phyloP scores from a whole-genome alignment of 2,113 vertebrate species.

The Pelvicachromis taeniatus region DNA sequence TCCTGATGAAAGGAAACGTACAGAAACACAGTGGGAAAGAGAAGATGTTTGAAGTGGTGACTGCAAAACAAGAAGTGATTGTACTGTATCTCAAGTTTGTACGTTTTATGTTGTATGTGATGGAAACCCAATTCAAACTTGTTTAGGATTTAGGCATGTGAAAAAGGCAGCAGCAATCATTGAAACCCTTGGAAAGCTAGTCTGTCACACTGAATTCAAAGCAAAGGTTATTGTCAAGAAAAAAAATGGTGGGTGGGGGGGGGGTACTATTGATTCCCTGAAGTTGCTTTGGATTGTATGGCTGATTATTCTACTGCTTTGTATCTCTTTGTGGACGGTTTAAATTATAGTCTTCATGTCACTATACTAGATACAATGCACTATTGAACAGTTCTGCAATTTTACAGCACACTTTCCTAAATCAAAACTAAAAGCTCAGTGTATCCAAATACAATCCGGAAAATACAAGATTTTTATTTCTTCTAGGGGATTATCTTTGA shows the following conservation, averaged over 20 bases:
- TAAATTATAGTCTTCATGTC: neutral
- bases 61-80: neutral
- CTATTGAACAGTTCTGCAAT: neutral
- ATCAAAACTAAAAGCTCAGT: neutral
- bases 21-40: neutral
- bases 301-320: neutral
- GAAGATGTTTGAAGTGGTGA: neutral
- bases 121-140: neutral
- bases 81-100: neutral
- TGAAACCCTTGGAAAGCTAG: neutral
- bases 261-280: neutral
- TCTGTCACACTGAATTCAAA: slow-evolving; percentile 5
- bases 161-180: neutral
- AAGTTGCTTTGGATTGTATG: neutral
- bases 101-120: neutral
- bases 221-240: neutral
- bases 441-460: neutral
- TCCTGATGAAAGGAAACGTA: neutral
- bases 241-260: neutral
- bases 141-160: neutral
- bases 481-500: neutral
- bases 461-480: neutral
- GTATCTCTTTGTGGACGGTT: neutral
- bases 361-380: neutral
- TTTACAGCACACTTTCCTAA: neutral